Conservation (phyloP, 2,797 vertebrate genomes). For the Falco berigora region DNA sequence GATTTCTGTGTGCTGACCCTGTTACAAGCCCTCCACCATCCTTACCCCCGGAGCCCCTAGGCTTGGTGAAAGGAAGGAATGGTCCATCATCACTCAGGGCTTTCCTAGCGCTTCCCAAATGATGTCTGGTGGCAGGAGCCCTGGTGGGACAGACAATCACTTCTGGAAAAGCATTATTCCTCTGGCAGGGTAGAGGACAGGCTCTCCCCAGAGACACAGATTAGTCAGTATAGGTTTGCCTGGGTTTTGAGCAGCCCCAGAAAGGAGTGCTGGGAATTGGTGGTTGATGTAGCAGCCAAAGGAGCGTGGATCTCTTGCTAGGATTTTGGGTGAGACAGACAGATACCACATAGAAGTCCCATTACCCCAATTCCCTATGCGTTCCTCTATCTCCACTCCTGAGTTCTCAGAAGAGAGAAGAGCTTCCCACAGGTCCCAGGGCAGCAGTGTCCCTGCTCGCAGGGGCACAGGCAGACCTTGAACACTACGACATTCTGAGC, state of each 20-base stretch:
- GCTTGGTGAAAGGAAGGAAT: neutral
- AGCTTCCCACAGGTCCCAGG: neutral
- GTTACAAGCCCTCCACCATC: neutral
- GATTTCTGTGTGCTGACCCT: neutral
- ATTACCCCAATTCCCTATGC: neutral
- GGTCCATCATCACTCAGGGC: neutral
- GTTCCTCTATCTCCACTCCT: neutral
- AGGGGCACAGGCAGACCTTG: neutral
- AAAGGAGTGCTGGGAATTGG: neutral
- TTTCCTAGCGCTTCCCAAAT: neutral
- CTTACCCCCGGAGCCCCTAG: neutral
- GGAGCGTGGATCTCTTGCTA: neutral
- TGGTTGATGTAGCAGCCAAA: neutral
- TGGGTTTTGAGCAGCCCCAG: neutral
- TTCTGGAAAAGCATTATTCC: neutral
- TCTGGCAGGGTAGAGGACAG: neutral
- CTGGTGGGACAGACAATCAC: neutral
- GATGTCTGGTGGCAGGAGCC: neutral
- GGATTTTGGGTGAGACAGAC: neutral
- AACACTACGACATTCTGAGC: neutral
- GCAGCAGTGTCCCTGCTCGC: neutral
- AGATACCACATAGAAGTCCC: neutral
- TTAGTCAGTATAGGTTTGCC: neutral
- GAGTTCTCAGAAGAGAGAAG: neutral
- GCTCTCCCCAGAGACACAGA: neutral